Percentiles rank a stretch among this genome's conserved stretches.
These are phyloP conservation scores for Tyrannus savana DNA, from an alignment of 2,113 vertebrate genomes.

Conservation along the genomic window DNA sequence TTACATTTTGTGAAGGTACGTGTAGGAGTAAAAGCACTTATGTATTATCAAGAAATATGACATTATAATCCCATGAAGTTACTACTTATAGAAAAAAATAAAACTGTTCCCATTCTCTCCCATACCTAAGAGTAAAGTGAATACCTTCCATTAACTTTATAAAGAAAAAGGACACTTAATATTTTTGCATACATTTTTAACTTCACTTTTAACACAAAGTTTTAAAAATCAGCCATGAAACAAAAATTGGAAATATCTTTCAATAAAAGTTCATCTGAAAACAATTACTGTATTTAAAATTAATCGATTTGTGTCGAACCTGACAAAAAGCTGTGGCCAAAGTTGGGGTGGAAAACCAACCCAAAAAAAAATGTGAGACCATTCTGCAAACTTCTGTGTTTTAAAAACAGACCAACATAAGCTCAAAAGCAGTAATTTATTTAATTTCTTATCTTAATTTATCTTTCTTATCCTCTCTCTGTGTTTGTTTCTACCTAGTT, in stretches of 20 bases:
- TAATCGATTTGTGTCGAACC: neutral
- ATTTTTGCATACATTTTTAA: constrained; percentile 30
- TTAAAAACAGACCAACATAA: neutral
- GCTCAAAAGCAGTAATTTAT: neutral
- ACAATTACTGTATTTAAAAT: neutral
- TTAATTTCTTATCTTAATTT: neutral
- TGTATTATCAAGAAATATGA: constrained; percentile 68
- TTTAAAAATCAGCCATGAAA: neutral
- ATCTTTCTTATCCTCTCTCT: neutral
- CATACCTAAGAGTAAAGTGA: neutral
- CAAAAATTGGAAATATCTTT: neutral
- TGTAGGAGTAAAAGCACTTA: constrained; percentile 73
- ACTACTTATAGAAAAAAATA: constrained; percentile 62
- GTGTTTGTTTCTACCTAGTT: neutral
- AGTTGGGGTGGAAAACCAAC: neutral
- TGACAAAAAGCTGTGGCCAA: neutral
- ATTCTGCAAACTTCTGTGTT: neutral
- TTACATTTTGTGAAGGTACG: constrained; percentile 65
- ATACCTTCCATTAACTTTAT: constrained; percentile 19
- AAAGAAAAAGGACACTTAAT: constrained; percentile 4
- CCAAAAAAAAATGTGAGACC: neutral
- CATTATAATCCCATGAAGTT: constrained; percentile 61
- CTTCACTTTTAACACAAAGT: neutral
- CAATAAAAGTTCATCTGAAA: neutral
- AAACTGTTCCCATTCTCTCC: constrained; percentile 4